Base-by-base conservation (phyloP, 2,888 invertebrate genomes). In the Camponotus fellah region DNA sequence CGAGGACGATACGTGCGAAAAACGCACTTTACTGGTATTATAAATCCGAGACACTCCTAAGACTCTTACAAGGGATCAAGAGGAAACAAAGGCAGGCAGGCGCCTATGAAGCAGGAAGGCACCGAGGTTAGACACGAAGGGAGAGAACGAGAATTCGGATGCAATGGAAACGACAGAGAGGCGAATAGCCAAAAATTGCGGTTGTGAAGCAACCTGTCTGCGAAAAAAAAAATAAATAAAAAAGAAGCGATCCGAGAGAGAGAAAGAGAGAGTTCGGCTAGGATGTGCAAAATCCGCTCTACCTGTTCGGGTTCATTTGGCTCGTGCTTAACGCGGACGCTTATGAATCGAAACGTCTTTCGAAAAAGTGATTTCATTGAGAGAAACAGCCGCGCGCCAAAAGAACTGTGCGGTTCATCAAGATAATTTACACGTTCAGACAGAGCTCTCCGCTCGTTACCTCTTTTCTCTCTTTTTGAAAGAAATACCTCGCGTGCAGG, bases 51-150 rank as follows among this genome's bases (percentile, higher is more conserved):
- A 89, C 89, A 89, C 64, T 89, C 80, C 82, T 85, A 87, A 89
- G 87, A 85, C 86, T 83, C 65, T 66, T 69, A 69, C 76, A 72
- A 72, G 58, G 75, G 83, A 53, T 69, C 84, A 26, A 26, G 26
- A 26, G 26, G 90, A 88, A 85, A 90, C 86, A 90, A 90, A 88
- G 90, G 82, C 84, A 88, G 90, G 82, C 84, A 90, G 90, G 84
- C 86, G 89, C 87, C 86, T 86, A 26, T 79, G 46, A 5, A 32
- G 71, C 84, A 75, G 77, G 79, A 86, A 72, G 79, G 69, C 76
- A 85, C 2, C 72, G 85, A 84, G 82, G 69, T 81, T 64, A 40
- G 40, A 53, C n/a, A 17, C 14, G 74, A 53, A 82, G 14, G 3
- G 43, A 53, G 81, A 83, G 82, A 53, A 60, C 32, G 40, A 32